A percentile compares a stretch with the other conserved stretches of the same genome.
Conservation (phyloP, 2,113 vertebrate species). For the Cricetomys ansorgei region DNA sequence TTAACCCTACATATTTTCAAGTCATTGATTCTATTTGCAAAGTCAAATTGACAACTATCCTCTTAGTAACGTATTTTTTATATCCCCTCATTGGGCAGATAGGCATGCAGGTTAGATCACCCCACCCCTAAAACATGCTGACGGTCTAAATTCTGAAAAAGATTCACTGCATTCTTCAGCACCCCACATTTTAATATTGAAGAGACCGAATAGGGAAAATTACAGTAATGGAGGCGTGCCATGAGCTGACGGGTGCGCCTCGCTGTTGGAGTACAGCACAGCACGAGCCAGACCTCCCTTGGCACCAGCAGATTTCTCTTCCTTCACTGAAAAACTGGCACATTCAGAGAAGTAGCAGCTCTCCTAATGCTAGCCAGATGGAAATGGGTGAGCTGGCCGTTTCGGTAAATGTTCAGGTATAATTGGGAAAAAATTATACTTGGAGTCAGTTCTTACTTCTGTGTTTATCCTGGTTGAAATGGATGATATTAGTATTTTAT, state of each 20-base stretch:
- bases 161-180: conserved; percentile 6
- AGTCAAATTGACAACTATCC: neutral
- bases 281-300: neutral
- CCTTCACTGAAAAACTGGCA: conserved; percentile 1
- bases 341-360: conserved; percentile 24
- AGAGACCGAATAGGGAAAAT: conserved; percentile 41
- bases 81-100: neutral
- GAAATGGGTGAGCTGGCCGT: conserved; percentile 46
- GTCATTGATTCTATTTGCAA: neutral
- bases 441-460: neutral
- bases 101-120: neutral
- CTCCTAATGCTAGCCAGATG: neutral
- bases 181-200: conserved; percentile 35
- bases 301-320: neutral
- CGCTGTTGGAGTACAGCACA: neutral
- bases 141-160: conserved; percentile 32
- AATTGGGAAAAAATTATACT: neutral
- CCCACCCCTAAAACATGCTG: neutral
- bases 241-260: neutral
- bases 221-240: neutral
- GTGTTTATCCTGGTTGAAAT: neutral
- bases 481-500: neutral
- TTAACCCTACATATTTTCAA: conserved; percentile 13
- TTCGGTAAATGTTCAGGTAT: neutral
- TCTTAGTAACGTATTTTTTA: conserved; percentile 7